Evolutionary conservation across 2,888 invertebrate species (phyloP).

Genomic region (Drosophila testacea): DNA sequence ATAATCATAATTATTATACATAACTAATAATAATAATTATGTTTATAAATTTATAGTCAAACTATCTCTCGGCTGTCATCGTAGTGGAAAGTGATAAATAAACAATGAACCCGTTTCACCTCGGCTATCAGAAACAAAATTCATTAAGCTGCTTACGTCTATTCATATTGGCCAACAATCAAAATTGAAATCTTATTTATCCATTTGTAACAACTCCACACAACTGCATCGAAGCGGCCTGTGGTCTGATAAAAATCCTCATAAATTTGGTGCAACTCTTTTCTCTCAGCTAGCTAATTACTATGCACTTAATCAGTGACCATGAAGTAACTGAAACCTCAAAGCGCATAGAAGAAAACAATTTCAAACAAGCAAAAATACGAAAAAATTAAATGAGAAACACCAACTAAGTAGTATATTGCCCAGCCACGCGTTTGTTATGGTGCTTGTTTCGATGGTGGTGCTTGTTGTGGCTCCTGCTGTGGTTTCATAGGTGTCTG

Average conservation of each 20-base stretch:
- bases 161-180: conserved; percentile 41
- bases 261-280: conserved; percentile 61
- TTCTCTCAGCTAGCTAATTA: conserved; percentile 59
- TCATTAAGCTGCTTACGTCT: conserved; percentile 24
- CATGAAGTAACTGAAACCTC: conserved; percentile 68
- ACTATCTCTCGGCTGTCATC: conserved; percentile 1
- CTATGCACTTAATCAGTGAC: conserved; percentile 77
- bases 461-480: not conserved
- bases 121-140: conserved; percentile 13
- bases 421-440: conserved; percentile 23
- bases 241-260: conserved; percentile 56
- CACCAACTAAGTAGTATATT: conserved; percentile 1
- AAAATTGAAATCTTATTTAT: conserved; percentile 51
- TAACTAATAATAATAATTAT: not conserved
- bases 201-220: conserved; percentile 9
- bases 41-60: not conserved
- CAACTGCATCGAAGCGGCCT: conserved; percentile 11
- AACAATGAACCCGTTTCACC: conserved; percentile 45
- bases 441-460: not conserved
- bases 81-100: conserved; percentile 6
- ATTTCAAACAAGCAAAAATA: conserved; percentile 4
- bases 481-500: conserved; percentile 14
- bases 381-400: not conserved
- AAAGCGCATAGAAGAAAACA: conserved; percentile 44
- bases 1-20: not conserved